Base-by-base conservation (phyloP, 2,888 invertebrate species). In the Pyralis farinalis region DNA sequence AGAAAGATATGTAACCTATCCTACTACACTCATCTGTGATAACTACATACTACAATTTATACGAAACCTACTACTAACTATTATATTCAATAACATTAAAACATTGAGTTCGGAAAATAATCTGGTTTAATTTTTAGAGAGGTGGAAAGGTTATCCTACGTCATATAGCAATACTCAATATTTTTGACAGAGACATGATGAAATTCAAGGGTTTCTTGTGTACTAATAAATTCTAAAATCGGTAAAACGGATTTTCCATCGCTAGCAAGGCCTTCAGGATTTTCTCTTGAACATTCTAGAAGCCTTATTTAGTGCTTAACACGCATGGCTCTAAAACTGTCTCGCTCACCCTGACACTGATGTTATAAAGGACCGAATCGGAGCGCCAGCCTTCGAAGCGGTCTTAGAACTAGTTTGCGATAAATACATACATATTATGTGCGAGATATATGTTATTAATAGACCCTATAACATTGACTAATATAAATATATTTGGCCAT, bases 331-430 rank as follows among this genome's bases (percentile, higher is more conserved):
- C 62, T 63, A 58, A 72, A 71, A 71, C 63, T 71, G 73, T 73
- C 75, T 77, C 68, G 84, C 53, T 85, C 61, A 64, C 83, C 85
- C 53, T 87, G 86, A 86, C 86, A 85, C 83, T 84, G 78, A 81
- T 85, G 76, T 65, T 67, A 74, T 74, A 75, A 73, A 73, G 68
- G 70, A 64, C 53, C 62, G 61, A 71, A 65, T 64, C 67, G 61
- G 66, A 69, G 60, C 67, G 53, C 40, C 49, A 67, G 58, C 78
- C 75, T 79, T 72, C 39, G 39, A 6, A 7, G 27, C 27, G 33
- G 33, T 39, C 39, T 33, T 8, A 12, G 8, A 31, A 7, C 12
- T 11, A 12, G 12, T n/a, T 31, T 8, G 16, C 3, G 16, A 16
- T 4, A 16, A 16, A 4, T 16, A 16, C 16, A 16, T 16, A 16